Conservation (phyloP, 2,113 vertebrate genomes). For the Tupaia tana region DNA sequence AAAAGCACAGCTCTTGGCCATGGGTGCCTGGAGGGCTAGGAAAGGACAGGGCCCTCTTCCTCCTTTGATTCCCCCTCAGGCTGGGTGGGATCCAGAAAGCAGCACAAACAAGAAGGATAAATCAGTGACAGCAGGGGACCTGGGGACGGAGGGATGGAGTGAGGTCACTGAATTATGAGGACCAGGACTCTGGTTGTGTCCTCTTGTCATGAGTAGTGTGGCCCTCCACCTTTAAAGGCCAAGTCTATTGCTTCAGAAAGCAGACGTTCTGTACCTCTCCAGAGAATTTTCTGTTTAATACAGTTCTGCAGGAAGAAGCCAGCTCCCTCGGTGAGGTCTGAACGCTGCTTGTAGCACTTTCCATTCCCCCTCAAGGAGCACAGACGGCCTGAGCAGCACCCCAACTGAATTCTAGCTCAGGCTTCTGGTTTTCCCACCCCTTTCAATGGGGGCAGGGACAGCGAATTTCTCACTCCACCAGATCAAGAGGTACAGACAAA, state of each 20-base stretch:
- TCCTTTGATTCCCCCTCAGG: background rate
- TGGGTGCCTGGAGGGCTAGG: background rate
- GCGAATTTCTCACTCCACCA: background rate
- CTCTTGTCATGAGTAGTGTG: background rate
- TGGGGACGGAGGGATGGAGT: rapidly evolving
- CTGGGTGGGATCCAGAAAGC: background rate
- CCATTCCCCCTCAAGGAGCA: background rate
- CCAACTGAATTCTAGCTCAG: too few species aligned
- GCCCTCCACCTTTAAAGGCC: background rate
- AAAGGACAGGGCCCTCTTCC: background rate
- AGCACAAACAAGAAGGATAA: background rate
- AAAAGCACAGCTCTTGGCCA: background rate
- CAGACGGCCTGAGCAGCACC: background rate
- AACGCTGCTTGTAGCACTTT: background rate
- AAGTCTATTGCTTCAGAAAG: background rate
- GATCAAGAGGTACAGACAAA: background rate
- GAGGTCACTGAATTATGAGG: background rate
- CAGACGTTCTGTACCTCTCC: constrained; percentile 2
- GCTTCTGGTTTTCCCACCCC: background rate
- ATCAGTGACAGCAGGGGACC: background rate
- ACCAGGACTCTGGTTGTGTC: background rate
- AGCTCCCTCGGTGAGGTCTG: background rate
- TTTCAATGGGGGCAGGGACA: background rate
- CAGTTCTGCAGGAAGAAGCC: background rate
- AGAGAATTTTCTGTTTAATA: background rate